Conservation (phyloP, 2,797 vertebrate genomes). For the Xiphophorus birchmanni region DNA sequence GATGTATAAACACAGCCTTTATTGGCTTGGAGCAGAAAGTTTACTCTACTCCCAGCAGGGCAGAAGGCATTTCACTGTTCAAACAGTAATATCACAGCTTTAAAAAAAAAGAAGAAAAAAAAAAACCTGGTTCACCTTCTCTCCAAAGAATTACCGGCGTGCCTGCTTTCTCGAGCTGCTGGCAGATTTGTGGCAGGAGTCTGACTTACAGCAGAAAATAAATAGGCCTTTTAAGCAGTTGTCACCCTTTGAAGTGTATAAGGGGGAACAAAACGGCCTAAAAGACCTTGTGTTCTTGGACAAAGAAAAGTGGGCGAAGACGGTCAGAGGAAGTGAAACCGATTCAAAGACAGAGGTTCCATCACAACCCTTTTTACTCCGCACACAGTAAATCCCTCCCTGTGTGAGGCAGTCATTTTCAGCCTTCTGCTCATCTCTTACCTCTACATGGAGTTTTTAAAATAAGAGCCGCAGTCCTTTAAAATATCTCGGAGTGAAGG, state of each 20-base stretch:
- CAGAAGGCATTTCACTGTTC: constrained; percentile 35
- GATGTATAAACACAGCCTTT: constrained; percentile 26
- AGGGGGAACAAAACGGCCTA: not conserved
- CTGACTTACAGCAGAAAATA: constrained; percentile 49
- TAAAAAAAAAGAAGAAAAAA: not conserved
- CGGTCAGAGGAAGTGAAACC: constrained; percentile 6
- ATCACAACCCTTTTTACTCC: constrained; percentile 19
- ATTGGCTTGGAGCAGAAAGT: constrained; percentile 24
- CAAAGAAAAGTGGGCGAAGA: not conserved
- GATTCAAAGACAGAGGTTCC: constrained; percentile 22
- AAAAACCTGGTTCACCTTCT: constrained; percentile 21
- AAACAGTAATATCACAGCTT: constrained; percentile 29
- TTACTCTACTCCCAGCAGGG: constrained; percentile 7
- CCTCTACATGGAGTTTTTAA: constrained; percentile 33
- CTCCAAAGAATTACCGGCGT: constrained; percentile 49
- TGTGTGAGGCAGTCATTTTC: not conserved
- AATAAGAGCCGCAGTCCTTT: constrained; percentile 10
- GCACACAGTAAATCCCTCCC: constrained; percentile 5
- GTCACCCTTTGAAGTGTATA: constrained; percentile 18
- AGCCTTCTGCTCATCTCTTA: constrained; percentile 26
- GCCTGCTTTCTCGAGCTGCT: constrained; percentile 51
- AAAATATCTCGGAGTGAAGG: not conserved
- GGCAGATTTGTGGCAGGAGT: constrained; percentile 31
- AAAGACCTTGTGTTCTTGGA: constrained; percentile 18
- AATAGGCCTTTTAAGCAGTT: constrained; percentile 39